Evolutionary conservation across 2,113 vertebrate species (phyloP).

Genomic region (Grammomys dolichurus): DNA sequence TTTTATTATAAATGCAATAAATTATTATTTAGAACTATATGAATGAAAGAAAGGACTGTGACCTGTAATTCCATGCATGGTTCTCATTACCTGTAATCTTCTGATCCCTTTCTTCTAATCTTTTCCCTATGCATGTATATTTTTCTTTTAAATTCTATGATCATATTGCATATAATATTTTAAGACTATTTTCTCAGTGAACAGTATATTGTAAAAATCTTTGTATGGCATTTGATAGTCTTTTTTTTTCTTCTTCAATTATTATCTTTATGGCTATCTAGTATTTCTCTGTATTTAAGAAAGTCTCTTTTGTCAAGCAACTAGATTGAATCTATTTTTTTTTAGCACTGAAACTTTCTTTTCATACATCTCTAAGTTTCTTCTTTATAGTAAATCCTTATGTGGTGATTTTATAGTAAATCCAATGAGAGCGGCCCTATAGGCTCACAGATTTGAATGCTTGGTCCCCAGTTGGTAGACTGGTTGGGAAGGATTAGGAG

Average conservation of each 20-base stretch:
- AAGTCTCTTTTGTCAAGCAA: slow-evolving; percentile 31
- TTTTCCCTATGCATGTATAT: not conserved
- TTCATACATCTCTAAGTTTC: not conserved
- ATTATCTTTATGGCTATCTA: slow-evolving; percentile 33
- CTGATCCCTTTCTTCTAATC: not conserved
- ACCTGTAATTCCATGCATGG: not conserved
- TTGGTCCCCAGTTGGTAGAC: not conserved
- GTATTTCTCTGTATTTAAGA: slow-evolving; percentile 17
- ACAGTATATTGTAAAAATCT: not conserved
- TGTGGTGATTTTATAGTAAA: not conserved
- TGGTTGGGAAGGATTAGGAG: not conserved
- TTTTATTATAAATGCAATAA: not conserved
- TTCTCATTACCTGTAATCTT: not conserved
- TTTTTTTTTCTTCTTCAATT: not conserved
- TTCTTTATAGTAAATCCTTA: not conserved
- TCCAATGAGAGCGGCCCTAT: not conserved
- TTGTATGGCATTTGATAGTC: slow-evolving; percentile 2
- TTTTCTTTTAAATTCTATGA: slow-evolving; percentile 37
- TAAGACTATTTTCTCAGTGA: slow-evolving; percentile 19
- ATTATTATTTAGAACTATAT: slow-evolving; percentile 39
- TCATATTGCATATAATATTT: not conserved
- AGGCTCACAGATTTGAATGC: not conserved
- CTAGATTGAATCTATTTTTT: not conserved
- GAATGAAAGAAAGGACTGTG: slow-evolving; percentile 1
- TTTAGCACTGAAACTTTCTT: not conserved